Evolutionary conservation across 2,888 invertebrate species (phyloP).

Genomic region (Parelbella ahira): DNA sequence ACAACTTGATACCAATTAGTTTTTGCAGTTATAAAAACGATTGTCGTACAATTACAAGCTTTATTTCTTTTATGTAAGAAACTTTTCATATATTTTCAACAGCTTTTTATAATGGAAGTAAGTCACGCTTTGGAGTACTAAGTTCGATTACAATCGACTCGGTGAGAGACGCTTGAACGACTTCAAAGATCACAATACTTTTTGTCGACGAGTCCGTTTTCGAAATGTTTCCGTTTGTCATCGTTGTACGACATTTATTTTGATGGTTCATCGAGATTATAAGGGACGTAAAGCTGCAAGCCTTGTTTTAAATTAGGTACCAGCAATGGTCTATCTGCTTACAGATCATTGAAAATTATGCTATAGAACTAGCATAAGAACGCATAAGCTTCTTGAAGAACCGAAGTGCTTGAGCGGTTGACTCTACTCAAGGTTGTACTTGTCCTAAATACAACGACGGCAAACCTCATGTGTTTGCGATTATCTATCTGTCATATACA

Average conservation of each 20-base stretch:
- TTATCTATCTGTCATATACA: too few species aligned
- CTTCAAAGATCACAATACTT: conserved; percentile 41
- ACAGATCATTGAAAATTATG: too few species aligned
- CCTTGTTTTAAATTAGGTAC: too few species aligned
- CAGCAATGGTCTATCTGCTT: too few species aligned
- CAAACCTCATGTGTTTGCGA: too few species aligned
- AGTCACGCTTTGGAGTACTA: conserved; percentile 53
- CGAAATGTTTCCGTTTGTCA: conserved; percentile 29
- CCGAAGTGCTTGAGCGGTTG: too few species aligned
- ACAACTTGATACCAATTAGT: conserved; percentile 24
- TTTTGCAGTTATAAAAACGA: conserved; percentile 22
- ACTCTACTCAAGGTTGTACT: too few species aligned
- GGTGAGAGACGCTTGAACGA: conserved; percentile 57
- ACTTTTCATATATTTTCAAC: conserved; percentile 14
- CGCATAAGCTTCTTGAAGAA: too few species aligned
- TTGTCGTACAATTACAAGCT: conserved; percentile 19
- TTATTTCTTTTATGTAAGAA: conserved; percentile 26
- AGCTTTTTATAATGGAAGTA: conserved; percentile 37
- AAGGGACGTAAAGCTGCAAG: too few species aligned
- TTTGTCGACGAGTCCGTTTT: conserved; percentile 32
- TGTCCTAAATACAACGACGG: too few species aligned
- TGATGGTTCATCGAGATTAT: conserved; percentile 2
- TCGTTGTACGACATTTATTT: conserved; percentile 24
- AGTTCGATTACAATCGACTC: conserved; percentile 49
- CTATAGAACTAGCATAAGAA: too few species aligned